Evolutionary conservation across 2,888 invertebrate species (phyloP).

Genomic region (Parasteatoda lunata): DNA sequence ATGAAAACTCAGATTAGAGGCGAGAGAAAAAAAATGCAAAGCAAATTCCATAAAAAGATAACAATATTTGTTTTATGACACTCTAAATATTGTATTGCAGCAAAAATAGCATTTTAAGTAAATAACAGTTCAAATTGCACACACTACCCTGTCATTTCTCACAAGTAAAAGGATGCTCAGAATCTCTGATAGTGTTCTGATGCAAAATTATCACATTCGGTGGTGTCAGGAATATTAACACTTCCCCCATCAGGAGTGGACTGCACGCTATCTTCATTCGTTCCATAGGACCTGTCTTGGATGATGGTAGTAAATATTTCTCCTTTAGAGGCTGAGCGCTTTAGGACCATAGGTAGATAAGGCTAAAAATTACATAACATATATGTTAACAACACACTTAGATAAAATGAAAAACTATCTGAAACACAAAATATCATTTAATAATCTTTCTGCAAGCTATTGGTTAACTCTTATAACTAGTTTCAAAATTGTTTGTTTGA

Average conservation of each 20-base stretch:
- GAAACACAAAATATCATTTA: constrained; percentile 1
- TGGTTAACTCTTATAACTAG: constrained; percentile 32
- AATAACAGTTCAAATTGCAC: too few species aligned
- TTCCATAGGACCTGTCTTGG: constrained; percentile 67
- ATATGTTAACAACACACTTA: not conserved
- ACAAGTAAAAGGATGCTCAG: not conserved
- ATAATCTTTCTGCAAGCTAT: constrained; percentile 55
- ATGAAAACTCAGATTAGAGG: too few species aligned
- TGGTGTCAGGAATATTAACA: constrained; percentile 39
- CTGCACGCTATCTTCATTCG: constrained; percentile 66
- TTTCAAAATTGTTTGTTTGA: too few species aligned
- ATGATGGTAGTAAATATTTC: constrained; percentile 59
- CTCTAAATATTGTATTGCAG: too few species aligned
- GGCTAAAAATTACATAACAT: constrained; percentile 29
- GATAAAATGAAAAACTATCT: not conserved
- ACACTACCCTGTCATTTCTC: too few species aligned
- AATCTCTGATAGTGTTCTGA: constrained; percentile 53
- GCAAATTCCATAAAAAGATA: too few species aligned
- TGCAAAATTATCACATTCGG: constrained; percentile 43
- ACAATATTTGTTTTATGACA: too few species aligned
- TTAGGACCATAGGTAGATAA: constrained; percentile 58
- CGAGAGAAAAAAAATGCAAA: too few species aligned
- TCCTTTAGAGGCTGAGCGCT: constrained; percentile 53
- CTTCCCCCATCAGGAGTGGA: constrained; percentile 64
- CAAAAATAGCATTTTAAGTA: too few species aligned